Base-by-base conservation (phyloP, 2,113 vertebrate species). In the Anguilla rostrata region DNA sequence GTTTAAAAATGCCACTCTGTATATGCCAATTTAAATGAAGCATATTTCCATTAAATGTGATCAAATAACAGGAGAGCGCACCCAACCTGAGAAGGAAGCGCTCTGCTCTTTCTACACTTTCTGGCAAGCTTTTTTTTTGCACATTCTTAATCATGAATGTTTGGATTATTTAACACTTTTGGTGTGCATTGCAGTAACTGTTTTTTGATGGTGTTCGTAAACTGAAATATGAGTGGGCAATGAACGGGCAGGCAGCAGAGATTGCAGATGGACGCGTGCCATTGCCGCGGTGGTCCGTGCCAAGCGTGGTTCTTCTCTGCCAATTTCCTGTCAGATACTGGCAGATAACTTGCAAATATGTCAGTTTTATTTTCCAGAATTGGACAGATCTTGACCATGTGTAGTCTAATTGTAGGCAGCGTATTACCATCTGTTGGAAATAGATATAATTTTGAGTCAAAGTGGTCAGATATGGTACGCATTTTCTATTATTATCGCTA, bases 311-410 rank as follows among this genome's bases (percentile, higher is more conserved):
- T 90, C 90, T 92, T 89, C 91, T 26, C 88, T 93, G 92, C 93
- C 94, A 95, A 93, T 94, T 92, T 93, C 91, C 92, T 95, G 94
- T 94, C 93, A 95, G 90, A 94, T 93, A 92, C 92, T 95, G 95
- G 94, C 94, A 94, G 93, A 93, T 94, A 94, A 94, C 89, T 92
- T 89, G 84, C 88, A 94, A 95, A 95, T 93, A 94, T 94, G 94
- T 95, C 94, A 94, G 92, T 91, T 93, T 93, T 94, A 94, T 92
- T 95, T 93, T 94, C 93, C 94, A 95, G 91, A 94, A 93, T 93
- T 92, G 92, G 93, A 93, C 89, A 92, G 94, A 94, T 95, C 92
- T 94, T 93, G 92, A 93, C 93, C 94, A 94, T 94, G 95, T 92
- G 93, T 91, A 93, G 91, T 90, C 92, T 95, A 95, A 95, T 94